These are phyloP conservation scores for Gymnothorax reevesii DNA, from an alignment of 2,797 vertebrate species.

Conservation along the genomic window DNA sequence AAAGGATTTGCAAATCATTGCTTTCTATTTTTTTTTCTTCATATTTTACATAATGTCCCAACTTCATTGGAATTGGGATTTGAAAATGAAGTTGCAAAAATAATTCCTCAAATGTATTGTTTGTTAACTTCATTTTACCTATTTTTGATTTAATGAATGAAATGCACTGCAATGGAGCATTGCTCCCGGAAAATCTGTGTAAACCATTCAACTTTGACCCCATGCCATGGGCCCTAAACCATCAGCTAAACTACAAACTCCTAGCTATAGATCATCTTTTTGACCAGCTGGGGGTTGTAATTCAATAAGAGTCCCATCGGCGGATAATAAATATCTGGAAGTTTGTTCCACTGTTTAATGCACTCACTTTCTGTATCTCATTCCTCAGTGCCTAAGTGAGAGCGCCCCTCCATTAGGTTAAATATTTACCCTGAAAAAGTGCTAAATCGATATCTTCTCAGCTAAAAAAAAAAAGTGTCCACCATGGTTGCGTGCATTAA, in stretches of 20 bases:
- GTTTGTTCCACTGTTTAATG: background rate
- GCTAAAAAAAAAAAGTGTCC: background rate
- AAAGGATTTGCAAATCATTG: no score
- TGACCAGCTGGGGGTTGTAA: constrained; percentile 6
- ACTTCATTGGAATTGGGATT: no score
- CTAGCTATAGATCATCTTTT: background rate
- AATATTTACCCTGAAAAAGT: no score
- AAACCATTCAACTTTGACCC: background rate
- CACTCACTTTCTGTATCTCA: background rate
- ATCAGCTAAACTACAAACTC: background rate
- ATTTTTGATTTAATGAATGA: background rate
- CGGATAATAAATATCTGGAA: background rate
- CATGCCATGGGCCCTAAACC: background rate
- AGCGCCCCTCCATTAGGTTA: no score
- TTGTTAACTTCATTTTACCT: background rate
- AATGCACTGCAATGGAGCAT: background rate
- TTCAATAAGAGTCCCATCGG: background rate
- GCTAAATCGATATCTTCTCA: background rate
- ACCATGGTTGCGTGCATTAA: background rate
- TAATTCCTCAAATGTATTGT: background rate
- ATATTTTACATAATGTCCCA: no score
- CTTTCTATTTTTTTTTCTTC: no score
- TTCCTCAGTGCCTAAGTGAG: background rate
- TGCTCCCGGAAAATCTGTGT: background rate
- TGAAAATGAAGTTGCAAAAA: background rate